Conservation (phyloP, 2,797 vertebrate genomes). For the Mormyrops attenuatus region DNA sequence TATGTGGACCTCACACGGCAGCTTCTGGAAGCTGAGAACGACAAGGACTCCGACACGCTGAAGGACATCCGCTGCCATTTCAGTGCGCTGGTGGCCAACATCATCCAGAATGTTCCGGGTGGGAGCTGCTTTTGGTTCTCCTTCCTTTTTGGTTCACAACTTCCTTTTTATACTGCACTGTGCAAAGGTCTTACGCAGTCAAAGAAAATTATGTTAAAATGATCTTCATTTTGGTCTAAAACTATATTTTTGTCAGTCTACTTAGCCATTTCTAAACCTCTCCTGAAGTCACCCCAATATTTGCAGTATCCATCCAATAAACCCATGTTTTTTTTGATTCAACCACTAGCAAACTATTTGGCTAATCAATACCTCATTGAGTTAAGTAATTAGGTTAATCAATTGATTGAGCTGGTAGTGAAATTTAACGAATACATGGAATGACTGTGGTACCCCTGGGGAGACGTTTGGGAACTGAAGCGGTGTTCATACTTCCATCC, state of each 20-base stretch:
- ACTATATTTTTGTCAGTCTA: not conserved
- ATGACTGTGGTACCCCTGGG: not conserved
- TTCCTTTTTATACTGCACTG: not conserved
- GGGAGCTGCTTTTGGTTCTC: constrained; percentile 27
- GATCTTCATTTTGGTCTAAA: not conserved
- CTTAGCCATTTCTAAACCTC: not conserved
- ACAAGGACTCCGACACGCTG: constrained; percentile 95
- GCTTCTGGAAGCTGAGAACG: constrained; percentile 94
- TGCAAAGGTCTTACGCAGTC: not conserved
- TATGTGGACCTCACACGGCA: constrained; percentile 96
- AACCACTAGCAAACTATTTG: not conserved
- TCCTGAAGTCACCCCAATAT: not conserved
- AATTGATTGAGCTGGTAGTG: not conserved
- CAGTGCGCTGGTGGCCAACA: constrained; percentile 98
- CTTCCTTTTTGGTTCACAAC: not conserved
- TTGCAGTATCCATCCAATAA: not conserved
- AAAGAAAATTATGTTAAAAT: not conserved
- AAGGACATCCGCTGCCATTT: constrained; percentile 98
- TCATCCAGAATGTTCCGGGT: constrained; percentile 99
- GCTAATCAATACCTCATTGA: not conserved
- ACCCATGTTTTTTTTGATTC: not conserved
- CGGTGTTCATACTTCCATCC: not conserved
- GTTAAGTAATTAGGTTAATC: not conserved
- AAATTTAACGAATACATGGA: not conserved
- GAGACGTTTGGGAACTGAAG: not conserved